Evolutionary conservation across 2,888 invertebrate genomes (phyloP).

Genomic region (Drosophila macrospina): DNA sequence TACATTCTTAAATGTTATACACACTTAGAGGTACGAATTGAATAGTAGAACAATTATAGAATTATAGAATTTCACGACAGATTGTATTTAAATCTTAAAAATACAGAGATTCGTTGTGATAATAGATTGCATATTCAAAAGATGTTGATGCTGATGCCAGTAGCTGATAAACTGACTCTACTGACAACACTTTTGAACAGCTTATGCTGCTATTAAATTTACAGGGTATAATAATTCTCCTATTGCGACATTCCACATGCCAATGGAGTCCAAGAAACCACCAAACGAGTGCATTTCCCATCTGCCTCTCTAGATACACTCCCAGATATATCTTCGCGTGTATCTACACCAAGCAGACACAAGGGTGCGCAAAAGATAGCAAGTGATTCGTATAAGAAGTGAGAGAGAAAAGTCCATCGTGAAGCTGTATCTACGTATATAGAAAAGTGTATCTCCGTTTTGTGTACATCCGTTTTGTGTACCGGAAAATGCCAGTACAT

Average conservation of each 20-base stretch:
- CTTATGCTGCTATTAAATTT: background rate
- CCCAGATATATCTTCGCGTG: background rate
- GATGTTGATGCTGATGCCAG: no score
- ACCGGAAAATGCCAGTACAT: conserved; percentile 41
- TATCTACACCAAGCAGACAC: conserved; percentile 3
- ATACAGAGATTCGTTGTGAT: no score
- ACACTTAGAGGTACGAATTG: no score
- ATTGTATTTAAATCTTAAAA: no score
- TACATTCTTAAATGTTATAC: no score
- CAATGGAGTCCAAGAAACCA: background rate
- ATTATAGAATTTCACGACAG: no score
- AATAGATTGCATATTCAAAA: no score
- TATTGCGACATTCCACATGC: conserved; percentile 5
- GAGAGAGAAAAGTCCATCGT: background rate
- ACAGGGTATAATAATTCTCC: background rate
- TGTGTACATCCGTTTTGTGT: conserved; percentile 35
- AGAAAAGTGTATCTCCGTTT: conserved; percentile 2
- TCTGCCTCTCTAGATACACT: conserved; percentile 9
- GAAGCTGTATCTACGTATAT: conserved; percentile 2
- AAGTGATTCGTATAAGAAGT: background rate
- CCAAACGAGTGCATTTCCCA: conserved; percentile 25
- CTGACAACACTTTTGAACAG: no score
- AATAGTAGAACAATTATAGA: no score
- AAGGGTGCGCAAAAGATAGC: background rate
- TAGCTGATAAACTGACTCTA: no score